Percentiles rank a stretch among this genome's conserved stretches.
These are phyloP conservation scores for Psilopsiagon aymara DNA, from an alignment of 2,113 vertebrate genomes.

Conservation along the genomic window DNA sequence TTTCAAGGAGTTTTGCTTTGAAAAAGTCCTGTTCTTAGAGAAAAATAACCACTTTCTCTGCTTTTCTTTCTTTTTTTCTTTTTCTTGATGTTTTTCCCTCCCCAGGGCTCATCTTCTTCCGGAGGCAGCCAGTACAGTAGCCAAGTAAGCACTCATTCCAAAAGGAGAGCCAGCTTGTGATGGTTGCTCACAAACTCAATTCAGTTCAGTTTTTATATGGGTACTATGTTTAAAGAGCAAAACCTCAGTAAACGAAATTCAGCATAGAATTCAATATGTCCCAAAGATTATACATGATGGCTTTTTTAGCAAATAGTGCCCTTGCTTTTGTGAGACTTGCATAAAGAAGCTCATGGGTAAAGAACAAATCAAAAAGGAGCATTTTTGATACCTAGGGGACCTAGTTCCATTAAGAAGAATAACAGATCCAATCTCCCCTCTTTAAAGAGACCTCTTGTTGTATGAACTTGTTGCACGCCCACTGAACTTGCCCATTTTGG, in stretches of 20 bases:
- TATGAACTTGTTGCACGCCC: background rate
- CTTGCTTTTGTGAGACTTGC: background rate
- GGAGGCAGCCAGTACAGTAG: constrained; percentile 25
- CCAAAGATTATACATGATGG: background rate
- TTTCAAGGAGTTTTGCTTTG: background rate
- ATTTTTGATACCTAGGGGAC: background rate
- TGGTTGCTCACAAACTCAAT: background rate
- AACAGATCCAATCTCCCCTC: background rate
- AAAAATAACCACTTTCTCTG: background rate
- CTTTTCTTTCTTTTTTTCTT: background rate
- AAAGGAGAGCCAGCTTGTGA: background rate
- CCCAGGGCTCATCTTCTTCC: constrained; percentile 17
- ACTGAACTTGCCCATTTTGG: background rate
- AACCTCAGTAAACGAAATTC: background rate
- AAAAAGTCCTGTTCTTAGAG: background rate
- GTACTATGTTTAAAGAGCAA: background rate
- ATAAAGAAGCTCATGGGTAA: background rate
- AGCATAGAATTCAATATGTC: background rate
- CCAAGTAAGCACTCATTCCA: constrained; percentile 16
- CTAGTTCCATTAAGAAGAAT: background rate
- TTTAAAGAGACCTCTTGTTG: background rate
- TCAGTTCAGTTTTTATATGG: background rate
- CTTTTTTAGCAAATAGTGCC: background rate
- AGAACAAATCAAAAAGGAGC: background rate
- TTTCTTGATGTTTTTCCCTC: background rate